These are phyloP conservation scores for Aurelia coerulea DNA, from an alignment of 30 jellyfish, hydroid and myxozoan genomes.

Conservation along the genomic window DNA sequence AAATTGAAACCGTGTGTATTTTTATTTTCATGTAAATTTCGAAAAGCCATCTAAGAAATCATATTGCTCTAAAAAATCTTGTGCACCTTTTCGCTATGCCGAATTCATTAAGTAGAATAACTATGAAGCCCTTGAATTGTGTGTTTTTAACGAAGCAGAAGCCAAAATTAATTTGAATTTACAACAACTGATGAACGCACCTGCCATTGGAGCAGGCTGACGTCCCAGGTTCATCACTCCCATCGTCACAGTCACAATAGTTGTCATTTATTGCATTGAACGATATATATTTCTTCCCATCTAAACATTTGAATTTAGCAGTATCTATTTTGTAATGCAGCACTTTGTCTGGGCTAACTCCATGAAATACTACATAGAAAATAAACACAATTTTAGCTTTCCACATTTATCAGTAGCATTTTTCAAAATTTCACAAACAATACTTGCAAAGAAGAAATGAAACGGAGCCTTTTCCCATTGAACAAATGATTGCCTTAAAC, in stretches of 20 bases:
- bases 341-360: slow-evolving; percentile 22
- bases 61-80: too few relatives aligned
- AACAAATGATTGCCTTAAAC: too few relatives aligned
- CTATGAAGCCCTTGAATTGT: neutral
- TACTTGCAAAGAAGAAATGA: neutral
- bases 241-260: slow-evolving; percentile 91
- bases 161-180: neutral
- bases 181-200: slow-evolving; percentile 28
- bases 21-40: neutral
- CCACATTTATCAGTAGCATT: neutral
- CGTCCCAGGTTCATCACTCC: slow-evolving; percentile 95
- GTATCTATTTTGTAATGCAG: slow-evolving; percentile 6
- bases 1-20: too few relatives aligned
- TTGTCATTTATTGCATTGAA: slow-evolving; percentile 63
- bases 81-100: too few relatives aligned
- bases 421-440: too few relatives aligned
- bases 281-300: slow-evolving; percentile 28
- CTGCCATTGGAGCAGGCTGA: slow-evolving; percentile 87
- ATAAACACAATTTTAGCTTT: neutral
- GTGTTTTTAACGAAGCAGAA: neutral
- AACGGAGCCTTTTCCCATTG: too few relatives aligned
- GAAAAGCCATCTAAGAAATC: too few relatives aligned
- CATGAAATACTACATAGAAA: slow-evolving; percentile 23
- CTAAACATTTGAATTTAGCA: slow-evolving; percentile 24
- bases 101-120: neutral